phyloP scores from a whole-genome alignment of 2,797 vertebrate genomes.

The Megalops cyprinoides region DNA sequence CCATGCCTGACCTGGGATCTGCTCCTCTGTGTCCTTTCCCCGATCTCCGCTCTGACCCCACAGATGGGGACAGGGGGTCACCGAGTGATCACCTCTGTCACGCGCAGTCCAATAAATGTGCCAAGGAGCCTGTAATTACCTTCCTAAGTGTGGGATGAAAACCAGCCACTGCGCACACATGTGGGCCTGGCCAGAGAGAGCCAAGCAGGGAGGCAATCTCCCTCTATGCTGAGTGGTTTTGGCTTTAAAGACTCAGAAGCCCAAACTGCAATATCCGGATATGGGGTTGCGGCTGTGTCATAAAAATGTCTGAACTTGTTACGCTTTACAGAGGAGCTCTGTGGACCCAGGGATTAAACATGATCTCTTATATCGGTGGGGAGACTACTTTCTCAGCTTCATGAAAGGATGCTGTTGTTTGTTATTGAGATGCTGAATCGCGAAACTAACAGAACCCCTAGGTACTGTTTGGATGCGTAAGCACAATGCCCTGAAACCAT shows the following conservation, averaged over 20 bases:
- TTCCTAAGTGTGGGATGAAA: conserved; percentile 12
- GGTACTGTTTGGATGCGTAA: background rate
- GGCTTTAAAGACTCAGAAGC: conserved; percentile 26
- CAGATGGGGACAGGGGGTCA: background rate
- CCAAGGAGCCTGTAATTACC: conserved; percentile 5
- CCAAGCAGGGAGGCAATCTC: background rate
- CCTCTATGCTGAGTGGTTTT: conserved; percentile 1
- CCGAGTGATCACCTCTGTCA: conserved; percentile 2
- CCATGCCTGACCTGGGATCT: background rate
- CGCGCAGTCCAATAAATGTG: conserved; percentile 7
- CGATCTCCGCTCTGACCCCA: background rate
- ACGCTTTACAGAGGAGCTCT: conserved; percentile 29
- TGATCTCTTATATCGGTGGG: background rate
- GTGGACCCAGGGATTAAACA: conserved; percentile 7
- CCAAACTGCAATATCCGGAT: conserved; percentile 32
- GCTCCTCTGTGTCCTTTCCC: background rate
- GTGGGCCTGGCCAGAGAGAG: background rate
- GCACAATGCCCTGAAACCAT: background rate
- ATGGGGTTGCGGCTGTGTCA: conserved; percentile 41
- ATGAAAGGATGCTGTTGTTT: background rate
- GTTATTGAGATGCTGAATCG: background rate
- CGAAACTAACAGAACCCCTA: conserved; percentile 1
- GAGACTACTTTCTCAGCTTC: conserved; percentile 5
- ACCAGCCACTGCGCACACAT: background rate
- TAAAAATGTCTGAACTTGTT: conserved; percentile 50